Evolutionary conservation across 2,888 invertebrate genomes (phyloP).

Genomic region (Crossocerus cetratus): DNA sequence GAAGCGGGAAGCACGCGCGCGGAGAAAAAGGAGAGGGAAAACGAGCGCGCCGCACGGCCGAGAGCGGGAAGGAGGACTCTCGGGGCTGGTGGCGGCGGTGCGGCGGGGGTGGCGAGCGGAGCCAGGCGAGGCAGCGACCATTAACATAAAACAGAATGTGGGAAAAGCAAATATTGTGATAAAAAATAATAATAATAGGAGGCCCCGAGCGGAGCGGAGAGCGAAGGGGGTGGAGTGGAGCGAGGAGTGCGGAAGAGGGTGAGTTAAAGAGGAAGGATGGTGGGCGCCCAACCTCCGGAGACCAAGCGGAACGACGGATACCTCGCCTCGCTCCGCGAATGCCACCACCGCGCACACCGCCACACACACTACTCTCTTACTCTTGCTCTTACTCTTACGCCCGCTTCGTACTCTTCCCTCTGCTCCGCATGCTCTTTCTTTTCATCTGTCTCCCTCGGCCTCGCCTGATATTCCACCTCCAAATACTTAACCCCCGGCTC

Average conservation of each 20-base stretch:
- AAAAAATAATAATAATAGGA: constrained; percentile 63
- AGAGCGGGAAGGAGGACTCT: constrained; percentile 38
- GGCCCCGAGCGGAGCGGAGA: constrained; percentile 26
- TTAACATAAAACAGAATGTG: constrained; percentile 71
- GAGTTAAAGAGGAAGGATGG: constrained; percentile 41
- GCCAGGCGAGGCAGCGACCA: constrained; percentile 58
- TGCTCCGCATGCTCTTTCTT: constrained; percentile 28
- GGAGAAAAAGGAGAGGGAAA: constrained; percentile 51
- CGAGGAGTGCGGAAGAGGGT: constrained; percentile 54
- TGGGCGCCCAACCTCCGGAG: constrained; percentile 57
- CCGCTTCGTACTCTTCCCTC: background rate
- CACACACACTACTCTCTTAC: constrained; percentile 17
- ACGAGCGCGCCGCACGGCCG: too few species aligned
- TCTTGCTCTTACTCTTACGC: constrained; percentile 33
- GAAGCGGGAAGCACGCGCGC: constrained; percentile 55
- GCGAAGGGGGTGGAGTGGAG: constrained; percentile 36
- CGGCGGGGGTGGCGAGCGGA: constrained; percentile 25
- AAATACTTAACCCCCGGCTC: constrained; percentile 20
- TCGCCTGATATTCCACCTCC: background rate
- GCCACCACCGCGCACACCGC: constrained; percentile 18
- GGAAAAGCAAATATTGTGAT: constrained; percentile 65
- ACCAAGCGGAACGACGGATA: constrained; percentile 59
- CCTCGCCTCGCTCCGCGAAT: constrained; percentile 55
- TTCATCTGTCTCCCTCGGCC: constrained; percentile 16
- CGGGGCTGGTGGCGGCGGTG: constrained; percentile 27